Evolutionary conservation across 2,888 invertebrate species (phyloP).

Genomic region (Orthonevra nobilis): DNA sequence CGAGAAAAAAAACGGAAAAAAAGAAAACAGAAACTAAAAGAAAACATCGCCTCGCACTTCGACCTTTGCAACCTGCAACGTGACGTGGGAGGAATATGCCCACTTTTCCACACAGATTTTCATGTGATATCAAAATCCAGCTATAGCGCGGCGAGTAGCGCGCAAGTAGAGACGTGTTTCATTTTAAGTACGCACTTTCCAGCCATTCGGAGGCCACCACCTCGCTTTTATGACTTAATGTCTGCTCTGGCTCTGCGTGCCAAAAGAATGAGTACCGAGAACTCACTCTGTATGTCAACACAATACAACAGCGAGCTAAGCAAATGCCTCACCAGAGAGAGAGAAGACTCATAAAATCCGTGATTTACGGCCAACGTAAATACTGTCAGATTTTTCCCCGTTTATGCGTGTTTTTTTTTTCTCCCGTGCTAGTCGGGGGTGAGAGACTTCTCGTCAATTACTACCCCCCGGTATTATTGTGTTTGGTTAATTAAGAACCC

Average conservation of each 20-base stretch:
- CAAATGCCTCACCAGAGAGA: constrained; percentile 34
- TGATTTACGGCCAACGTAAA: constrained; percentile 65
- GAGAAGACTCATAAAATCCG: constrained; percentile 53
- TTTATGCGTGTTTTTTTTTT: constrained; percentile 22
- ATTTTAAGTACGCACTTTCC: constrained; percentile 58
- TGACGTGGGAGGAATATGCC: constrained; percentile 12
- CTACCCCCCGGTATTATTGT: constrained; percentile 27
- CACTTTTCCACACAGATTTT: background rate
- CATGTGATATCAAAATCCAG: constrained; percentile 15
- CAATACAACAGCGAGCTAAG: constrained; percentile 13
- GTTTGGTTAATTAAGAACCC: constrained; percentile 61
- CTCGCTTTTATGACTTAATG: constrained; percentile 66
- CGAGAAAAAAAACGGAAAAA: background rate
- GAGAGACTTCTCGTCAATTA: background rate
- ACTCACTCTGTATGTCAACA: constrained; percentile 52
- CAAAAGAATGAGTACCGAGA: constrained; percentile 45
- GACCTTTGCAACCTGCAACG: constrained; percentile 35
- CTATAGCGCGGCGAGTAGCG: too few relatives aligned
- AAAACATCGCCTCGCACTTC: constrained; percentile 2
- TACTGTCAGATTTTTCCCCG: constrained; percentile 49
- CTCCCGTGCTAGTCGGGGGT: background rate
- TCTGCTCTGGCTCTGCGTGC: too few relatives aligned
- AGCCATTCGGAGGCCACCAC: constrained; percentile 27
- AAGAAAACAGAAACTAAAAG: too few relatives aligned
- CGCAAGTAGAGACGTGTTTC: constrained; percentile 31